Conservation (phyloP, 2,113 vertebrate genomes). For the Neomonachus schauinslandi region DNA sequence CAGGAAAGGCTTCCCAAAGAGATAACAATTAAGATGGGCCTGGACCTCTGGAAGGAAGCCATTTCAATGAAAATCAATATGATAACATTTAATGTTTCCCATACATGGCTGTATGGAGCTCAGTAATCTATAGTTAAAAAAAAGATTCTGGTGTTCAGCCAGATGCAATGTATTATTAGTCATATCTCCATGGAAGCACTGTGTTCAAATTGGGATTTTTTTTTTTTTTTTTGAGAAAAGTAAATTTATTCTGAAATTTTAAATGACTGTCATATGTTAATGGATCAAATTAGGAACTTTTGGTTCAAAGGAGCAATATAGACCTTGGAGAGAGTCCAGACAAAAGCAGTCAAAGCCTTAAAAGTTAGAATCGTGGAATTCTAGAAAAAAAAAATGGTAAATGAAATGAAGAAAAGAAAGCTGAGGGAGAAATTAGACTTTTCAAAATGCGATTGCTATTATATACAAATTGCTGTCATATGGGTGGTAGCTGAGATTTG, state of each 20-base stretch:
- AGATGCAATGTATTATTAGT: constrained; percentile 51
- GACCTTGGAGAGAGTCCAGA: constrained; percentile 54
- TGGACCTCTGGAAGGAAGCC: neutral
- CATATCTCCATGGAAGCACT: constrained; percentile 56
- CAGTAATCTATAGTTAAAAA: constrained; percentile 36
- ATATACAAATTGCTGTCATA: neutral
- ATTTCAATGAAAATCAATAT: constrained; percentile 15
- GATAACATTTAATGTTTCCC: neutral
- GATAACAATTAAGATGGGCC: neutral
- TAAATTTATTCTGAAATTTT: neutral
- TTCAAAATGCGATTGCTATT: neutral
- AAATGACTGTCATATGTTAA: neutral
- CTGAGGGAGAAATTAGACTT: constrained; percentile 14
- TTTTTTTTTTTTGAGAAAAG: neutral
- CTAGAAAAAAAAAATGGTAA: neutral
- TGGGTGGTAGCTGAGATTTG: neutral
- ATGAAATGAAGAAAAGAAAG: constrained; percentile 30
- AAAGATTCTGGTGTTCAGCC: neutral
- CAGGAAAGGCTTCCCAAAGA: constrained; percentile 19
- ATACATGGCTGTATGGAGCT: neutral
- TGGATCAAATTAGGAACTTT: constrained; percentile 43
- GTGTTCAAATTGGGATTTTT: constrained; percentile 34
- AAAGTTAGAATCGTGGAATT: constrained; percentile 34
- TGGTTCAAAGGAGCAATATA: neutral
- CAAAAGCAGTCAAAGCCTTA: constrained; percentile 15